Evolutionary conservation across 2,797 vertebrate species (phyloP).

Genomic region (Mormyrops boulengeri): DNA sequence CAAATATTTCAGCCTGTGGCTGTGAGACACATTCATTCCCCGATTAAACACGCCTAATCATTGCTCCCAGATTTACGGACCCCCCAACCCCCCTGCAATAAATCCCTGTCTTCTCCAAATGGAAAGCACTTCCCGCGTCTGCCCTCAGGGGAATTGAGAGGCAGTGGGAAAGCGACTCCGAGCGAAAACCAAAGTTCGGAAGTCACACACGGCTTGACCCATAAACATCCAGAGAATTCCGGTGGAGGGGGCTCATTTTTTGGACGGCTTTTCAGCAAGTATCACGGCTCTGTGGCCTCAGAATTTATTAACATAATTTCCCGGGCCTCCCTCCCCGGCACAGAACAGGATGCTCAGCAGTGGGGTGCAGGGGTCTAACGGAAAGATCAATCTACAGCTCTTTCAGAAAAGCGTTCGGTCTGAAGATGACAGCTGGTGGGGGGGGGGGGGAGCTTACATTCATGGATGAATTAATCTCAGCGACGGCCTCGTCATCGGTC

Average conservation of each 20-base stretch:
- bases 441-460: slow-evolving; percentile 71
- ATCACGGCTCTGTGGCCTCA: background rate
- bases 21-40: slow-evolving; percentile 23
- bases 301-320: background rate
- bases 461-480: slow-evolving; percentile 95
- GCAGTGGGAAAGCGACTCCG: slow-evolving; percentile 41
- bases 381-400: background rate
- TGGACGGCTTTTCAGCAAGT: background rate
- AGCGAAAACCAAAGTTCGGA: slow-evolving; percentile 35
- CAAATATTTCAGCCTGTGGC: slow-evolving; percentile 5
- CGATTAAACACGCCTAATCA: slow-evolving; percentile 34
- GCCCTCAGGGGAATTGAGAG: slow-evolving; percentile 3
- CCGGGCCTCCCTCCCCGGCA: background rate
- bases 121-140: slow-evolving; percentile 32
- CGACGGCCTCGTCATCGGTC: slow-evolving; percentile 85
- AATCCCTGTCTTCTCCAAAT: slow-evolving; percentile 28
- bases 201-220: slow-evolving; percentile 21
- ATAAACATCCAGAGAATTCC: slow-evolving; percentile 3
- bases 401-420: background rate
- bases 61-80: slow-evolving; percentile 24
- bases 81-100: slow-evolving; percentile 24
- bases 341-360: background rate
- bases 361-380: background rate
- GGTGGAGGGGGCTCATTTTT: background rate
- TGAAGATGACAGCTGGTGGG: background rate